Base-by-base conservation (phyloP, 1,140 invertebrate genomes). In the Drosophila insularis region DNA sequence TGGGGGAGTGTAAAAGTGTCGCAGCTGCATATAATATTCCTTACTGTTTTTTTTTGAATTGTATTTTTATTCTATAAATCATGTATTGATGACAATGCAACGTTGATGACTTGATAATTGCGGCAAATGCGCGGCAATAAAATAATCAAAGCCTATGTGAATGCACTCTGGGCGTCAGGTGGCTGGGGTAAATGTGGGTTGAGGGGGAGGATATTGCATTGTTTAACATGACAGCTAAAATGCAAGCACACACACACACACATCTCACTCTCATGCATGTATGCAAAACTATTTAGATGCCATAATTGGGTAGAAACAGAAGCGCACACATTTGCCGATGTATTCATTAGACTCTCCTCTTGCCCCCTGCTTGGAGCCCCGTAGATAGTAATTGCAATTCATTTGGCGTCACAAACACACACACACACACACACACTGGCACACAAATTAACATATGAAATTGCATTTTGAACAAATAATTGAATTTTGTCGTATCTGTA, bases 51-150 rank as follows among this genome's bases (percentile, higher is more conserved):
- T 71, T 31, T 63, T 78, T n/a, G 21, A n/a, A n/a, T 23, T 54
- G 8, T 6, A 19, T 63, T 27, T 66, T 70, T 63, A 50, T 71
- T 63, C 63, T 68, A 87, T 82, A 89, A 86, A 89, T 86, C 77
- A 71, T 73, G 73, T 70, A 82, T 86, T 90, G 79, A 90, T 82
- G 86, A 80, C 87, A 90, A 90, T 90, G 76, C 82, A 80, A 76
- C 71, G 81, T 90, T 90, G 86, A 90, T 90, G 81, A 90, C 79
- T 82, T 78, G 86, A 90, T 90, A 90, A 90, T 90, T 90, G 81
- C 80, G 65, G 80, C 87, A 87, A 82, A 89, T 89, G 84, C 85
- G 85, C 85, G 84, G 85, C 84, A 74, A 89, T 89, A 89, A 89
- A 89, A 89, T 89, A 89, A 89, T 89, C 84, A 89, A 89, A 89